Evolutionary conservation across 2,797 vertebrate species (phyloP).

Genomic region (Paedocypris micromegethes): DNA sequence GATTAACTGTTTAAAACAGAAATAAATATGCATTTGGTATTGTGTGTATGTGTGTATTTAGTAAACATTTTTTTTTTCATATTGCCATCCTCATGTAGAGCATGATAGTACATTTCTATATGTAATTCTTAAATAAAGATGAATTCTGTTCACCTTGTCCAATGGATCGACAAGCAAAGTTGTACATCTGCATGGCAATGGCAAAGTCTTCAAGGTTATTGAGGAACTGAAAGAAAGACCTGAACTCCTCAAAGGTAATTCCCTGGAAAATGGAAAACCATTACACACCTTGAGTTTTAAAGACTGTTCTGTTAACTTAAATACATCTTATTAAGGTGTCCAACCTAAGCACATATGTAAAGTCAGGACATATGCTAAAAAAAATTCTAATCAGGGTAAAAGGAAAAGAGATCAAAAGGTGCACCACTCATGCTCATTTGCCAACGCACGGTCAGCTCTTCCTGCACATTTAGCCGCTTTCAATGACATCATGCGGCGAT

Average conservation of each 20-base stretch:
- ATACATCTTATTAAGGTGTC: background rate
- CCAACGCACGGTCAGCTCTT: conserved; percentile 14
- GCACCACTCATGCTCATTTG: conserved; percentile 29
- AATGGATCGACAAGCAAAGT: conserved; percentile 93
- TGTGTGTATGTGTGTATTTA: too few relatives aligned
- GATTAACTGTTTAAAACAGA: too few relatives aligned
- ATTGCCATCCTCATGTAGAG: background rate
- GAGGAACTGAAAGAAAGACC: conserved; percentile 97
- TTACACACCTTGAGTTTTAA: too few relatives aligned
- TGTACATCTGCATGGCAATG: conserved; percentile 99
- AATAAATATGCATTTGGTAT: too few relatives aligned
- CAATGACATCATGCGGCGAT: conserved; percentile 19
- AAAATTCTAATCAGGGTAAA: conserved; percentile 27
- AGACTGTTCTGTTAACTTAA: too few relatives aligned
- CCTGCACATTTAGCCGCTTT: background rate
- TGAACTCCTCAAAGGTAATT: conserved; percentile 98
- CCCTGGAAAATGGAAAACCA: conserved; percentile 66
- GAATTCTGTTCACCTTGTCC: conserved; percentile 77
- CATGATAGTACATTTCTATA: background rate
- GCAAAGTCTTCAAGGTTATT: conserved; percentile 98
- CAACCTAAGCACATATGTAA: conserved; percentile 3
- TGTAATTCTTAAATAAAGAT: too few relatives aligned
- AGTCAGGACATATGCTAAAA: conserved; percentile 24
- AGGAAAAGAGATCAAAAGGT: conserved; percentile 13
- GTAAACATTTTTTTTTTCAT: too few relatives aligned